Evolutionary conservation across 2,797 vertebrate genomes (phyloP).

Genomic region (Phoxinus dragarum): DNA sequence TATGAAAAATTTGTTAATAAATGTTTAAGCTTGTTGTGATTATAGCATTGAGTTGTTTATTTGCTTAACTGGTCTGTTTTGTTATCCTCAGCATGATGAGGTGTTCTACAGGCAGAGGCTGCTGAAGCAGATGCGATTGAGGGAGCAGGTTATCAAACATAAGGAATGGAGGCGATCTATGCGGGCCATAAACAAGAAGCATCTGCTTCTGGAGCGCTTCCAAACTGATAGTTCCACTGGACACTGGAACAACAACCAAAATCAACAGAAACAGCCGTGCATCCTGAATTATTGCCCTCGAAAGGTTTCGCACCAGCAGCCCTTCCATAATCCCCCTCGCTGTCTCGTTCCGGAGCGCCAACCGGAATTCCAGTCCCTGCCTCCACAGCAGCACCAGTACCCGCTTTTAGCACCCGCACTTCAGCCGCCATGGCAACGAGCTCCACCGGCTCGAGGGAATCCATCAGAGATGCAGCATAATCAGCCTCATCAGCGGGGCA

Average conservation of each 20-base stretch:
- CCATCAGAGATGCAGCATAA: conserved; percentile 21
- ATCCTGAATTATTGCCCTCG: background rate
- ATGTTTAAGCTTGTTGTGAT: conserved; percentile 12
- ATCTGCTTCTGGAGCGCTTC: background rate
- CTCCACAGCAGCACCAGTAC: conserved; percentile 12
- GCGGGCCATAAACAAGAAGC: conserved; percentile 9
- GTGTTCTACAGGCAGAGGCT: conserved; percentile 81
- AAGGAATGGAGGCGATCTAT: conserved; percentile 78
- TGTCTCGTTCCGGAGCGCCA: background rate
- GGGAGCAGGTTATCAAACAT: conserved; percentile 82
- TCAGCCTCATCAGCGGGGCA: conserved; percentile 9
- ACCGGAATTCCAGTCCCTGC: background rate
- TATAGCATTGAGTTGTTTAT: conserved; percentile 1
- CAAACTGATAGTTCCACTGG: background rate
- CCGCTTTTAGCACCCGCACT: background rate
- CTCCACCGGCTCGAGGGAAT: conserved; percentile 6
- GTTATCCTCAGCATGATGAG: conserved; percentile 4
- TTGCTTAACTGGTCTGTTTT: background rate
- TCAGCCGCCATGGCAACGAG: conserved; percentile 19
- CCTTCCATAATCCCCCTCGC: background rate
- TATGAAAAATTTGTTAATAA: background rate
- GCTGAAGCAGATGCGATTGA: conserved; percentile 81
- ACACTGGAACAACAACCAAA: conserved; percentile 21
- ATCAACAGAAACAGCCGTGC: conserved; percentile 20
- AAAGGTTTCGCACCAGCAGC: background rate